Base-by-base conservation (phyloP, 2,113 vertebrate genomes). In the Silurus meridionalis region DNA sequence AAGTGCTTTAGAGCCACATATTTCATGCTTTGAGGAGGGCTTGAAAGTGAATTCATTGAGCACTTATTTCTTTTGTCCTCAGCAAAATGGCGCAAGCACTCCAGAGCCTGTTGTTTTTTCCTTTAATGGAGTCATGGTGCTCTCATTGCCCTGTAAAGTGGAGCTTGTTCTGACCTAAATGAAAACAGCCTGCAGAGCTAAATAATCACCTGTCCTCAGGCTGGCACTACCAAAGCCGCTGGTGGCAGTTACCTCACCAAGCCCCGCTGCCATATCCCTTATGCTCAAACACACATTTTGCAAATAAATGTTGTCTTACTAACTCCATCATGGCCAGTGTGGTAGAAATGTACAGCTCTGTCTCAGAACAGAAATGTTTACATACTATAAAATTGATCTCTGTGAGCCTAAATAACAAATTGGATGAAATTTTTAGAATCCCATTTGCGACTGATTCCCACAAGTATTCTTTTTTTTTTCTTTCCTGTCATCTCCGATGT, bases 381-480 rank as follows among this genome's bases (percentile, higher is more conserved):
- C 91, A 91, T 91, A 92, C 90, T 86, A 92, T 90, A 92, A 94
- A 25, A 95, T 94, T 92, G 87, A 90, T 93, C 92, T 91, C 91
- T 78, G 92, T 94, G 94, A 93, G 91, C 89, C 92, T 87, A 67
- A 87, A 91, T 91, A 94, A 93, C 93, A 91, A 93, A 93, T 92
- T 90, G 91, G 89, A 94, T 91, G 93, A 95, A 93, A 95, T 94
- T 94, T 95, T 92, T 93, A 91, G 93, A 95, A 94, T 94, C 93
- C 92, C 94, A 93, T 95, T 90, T 94, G 94, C 94, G 93, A 94
- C 92, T 91, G 91, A 90, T 93, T 95, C 94, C 94, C 94, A 94
- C 91, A 94, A 94, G 95, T 91, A 94, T 94, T 94, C 93, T 89
- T 93, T 92, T 93, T 94, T 48, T 82, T 64, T 52, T 79, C 55